Evolutionary conservation across 2,888 invertebrate species (phyloP).

Genomic region (Agrochola macilenta): DNA sequence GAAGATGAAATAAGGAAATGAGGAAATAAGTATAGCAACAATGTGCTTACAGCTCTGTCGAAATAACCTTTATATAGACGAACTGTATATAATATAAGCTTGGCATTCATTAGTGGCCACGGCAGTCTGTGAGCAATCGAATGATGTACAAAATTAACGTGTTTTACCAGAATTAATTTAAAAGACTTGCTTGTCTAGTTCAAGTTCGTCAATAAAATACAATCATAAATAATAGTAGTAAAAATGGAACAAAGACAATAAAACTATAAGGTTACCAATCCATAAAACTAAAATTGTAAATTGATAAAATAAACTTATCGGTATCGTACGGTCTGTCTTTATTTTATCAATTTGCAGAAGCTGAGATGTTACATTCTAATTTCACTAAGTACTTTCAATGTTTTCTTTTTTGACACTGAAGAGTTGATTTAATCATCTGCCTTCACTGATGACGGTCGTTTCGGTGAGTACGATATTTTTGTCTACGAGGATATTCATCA

Average conservation of each 20-base stretch:
- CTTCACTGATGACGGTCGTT: conserved; percentile 25
- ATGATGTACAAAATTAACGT: conserved; percentile 12
- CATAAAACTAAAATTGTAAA: conserved; percentile 21
- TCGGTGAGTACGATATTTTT: conserved; percentile 20
- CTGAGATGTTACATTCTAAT: conserved; percentile 49
- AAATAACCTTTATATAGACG: neutral
- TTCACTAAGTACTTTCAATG: conserved; percentile 52
- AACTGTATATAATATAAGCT: neutral
- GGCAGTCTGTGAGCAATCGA: neutral
- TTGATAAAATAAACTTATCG: conserved; percentile 37
- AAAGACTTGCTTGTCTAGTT: conserved; percentile 19
- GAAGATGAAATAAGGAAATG: neutral
- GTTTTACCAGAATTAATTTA: conserved; percentile 21
- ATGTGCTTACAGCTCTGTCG: neutral
- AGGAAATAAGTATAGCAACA: neutral
- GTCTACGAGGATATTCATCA: neutral
- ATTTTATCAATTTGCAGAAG: conserved; percentile 51
- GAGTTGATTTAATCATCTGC: conserved; percentile 19
- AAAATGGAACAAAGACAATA: conserved; percentile 30
- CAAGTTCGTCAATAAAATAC: conserved; percentile 1
- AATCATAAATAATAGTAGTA: neutral
- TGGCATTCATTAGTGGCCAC: neutral
- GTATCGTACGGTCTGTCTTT: conserved; percentile 44
- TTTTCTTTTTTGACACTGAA: conserved; percentile 37
- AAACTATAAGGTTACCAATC: conserved; percentile 10